Percentiles rank a stretch among this genome's conserved stretches.
Conservation (phyloP, 2,797 vertebrate genomes). For the Manis javanica region DNA sequence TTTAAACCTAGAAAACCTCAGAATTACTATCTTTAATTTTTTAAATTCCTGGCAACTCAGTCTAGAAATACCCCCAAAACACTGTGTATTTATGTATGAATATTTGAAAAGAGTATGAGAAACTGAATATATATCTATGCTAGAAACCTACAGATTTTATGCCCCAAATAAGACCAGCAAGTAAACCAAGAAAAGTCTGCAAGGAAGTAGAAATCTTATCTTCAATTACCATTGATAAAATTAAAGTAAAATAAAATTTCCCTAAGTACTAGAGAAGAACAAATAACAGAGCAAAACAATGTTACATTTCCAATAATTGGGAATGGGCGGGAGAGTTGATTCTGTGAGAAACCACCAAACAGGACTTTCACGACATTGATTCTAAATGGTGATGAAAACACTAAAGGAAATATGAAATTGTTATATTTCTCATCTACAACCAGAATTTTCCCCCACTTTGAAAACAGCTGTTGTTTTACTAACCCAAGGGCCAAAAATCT, state of each 20-base stretch:
- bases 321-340: background rate
- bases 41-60: background rate
- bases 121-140: background rate
- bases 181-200: background rate
- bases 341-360: background rate
- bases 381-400: background rate
- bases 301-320: background rate
- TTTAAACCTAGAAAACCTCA: conserved; percentile 32
- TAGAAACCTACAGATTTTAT: conserved; percentile 38
- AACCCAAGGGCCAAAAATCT: background rate
- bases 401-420: background rate
- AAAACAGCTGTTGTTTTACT: background rate
- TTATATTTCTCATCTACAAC: background rate
- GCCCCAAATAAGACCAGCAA: background rate
- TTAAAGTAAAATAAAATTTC: conserved; percentile 46
- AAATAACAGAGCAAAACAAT: background rate
- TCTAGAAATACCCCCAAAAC: background rate
- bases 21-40: background rate
- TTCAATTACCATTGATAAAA: conserved; percentile 59
- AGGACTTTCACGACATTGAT: background rate
- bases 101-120: background rate
- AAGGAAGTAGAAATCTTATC: conserved; percentile 6
- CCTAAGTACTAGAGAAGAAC: background rate
- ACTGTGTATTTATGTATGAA: background rate
- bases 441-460: background rate